Evolutionary conservation across 2,113 vertebrate species (phyloP).

Genomic region (Clarias batrachus): DNA sequence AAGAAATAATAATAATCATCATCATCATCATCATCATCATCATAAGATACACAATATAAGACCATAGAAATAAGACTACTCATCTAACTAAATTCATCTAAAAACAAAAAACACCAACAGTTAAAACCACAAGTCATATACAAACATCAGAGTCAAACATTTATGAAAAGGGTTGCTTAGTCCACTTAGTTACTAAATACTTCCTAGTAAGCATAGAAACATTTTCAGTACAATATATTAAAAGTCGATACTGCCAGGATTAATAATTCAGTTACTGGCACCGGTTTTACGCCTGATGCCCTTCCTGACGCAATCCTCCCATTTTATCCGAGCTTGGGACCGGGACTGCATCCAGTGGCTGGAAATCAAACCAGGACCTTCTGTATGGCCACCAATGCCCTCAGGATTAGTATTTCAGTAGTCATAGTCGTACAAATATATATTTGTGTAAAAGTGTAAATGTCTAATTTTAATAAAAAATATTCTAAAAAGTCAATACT

Average conservation of each 20-base stretch:
- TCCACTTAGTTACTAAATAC: background rate
- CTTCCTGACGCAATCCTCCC: too few relatives aligned
- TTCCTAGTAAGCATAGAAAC: background rate
- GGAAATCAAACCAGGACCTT: too few relatives aligned
- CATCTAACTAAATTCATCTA: background rate
- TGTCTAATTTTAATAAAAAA: background rate
- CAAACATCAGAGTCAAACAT: background rate
- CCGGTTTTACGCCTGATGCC: too few relatives aligned
- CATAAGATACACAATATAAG: background rate
- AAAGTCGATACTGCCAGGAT: background rate
- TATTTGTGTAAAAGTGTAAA: background rate
- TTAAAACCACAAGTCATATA: background rate
- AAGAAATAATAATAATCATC: background rate
- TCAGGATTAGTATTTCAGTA: background rate
- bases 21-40: too few relatives aligned
- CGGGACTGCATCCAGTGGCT: too few relatives aligned
- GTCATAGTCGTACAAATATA: too few relatives aligned
- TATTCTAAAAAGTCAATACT: background rate
- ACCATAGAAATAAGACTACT: background rate
- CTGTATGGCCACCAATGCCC: too few relatives aligned
- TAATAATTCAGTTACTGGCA: background rate
- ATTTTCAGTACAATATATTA: background rate
- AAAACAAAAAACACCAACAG: background rate
- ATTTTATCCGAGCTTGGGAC: too few relatives aligned
- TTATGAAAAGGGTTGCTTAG: background rate